A percentile compares a stretch with the other conserved stretches of the same genome.
Conservation (phyloP, 2,888 invertebrate species). For the Caenorhabditis imperialis region DNA sequence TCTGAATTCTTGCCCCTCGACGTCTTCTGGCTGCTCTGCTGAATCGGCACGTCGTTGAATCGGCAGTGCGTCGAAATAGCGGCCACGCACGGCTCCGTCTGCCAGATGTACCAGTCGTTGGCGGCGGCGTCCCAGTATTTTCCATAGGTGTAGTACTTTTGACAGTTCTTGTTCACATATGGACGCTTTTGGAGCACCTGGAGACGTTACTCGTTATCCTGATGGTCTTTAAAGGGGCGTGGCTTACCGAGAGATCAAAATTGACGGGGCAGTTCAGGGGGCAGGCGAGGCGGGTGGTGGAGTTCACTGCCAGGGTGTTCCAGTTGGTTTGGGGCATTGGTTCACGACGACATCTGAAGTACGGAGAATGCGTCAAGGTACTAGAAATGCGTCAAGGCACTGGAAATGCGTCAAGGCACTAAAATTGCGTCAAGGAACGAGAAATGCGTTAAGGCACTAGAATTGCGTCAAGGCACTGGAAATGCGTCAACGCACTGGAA, state of each 20-base stretch:
- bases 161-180: slow-evolving; percentile 70
- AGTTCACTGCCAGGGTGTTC: slow-evolving; percentile 68
- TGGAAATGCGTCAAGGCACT: slow-evolving; percentile 54
- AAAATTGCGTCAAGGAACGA: slow-evolving; percentile 40
- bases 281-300: slow-evolving; percentile 70
- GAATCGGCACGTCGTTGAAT: slow-evolving; percentile 73
- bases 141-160: slow-evolving; percentile 75
- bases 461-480: slow-evolving; percentile 53
- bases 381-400: slow-evolving; percentile 22
- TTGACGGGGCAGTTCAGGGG: slow-evolving; percentile 75
- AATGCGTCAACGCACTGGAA: slow-evolving; percentile 33
- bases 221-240: not conserved
- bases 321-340: slow-evolving; percentile 74
- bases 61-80: slow-evolving; percentile 76
- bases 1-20: slow-evolving; percentile 24
- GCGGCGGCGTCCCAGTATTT: slow-evolving; percentile 65
- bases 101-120: slow-evolving; percentile 74
- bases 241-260: slow-evolving; percentile 70
- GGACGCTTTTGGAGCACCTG: slow-evolving; percentile 74
- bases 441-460: slow-evolving; percentile 49
- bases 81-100: slow-evolving; percentile 74
- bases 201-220: slow-evolving; percentile 5
- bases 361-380: not conserved
- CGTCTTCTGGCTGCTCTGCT: slow-evolving; percentile 15
- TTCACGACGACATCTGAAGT: slow-evolving; percentile 69